Base-by-base conservation (phyloP, 2,113 vertebrate species). In the Callospermophilus lateralis region DNA sequence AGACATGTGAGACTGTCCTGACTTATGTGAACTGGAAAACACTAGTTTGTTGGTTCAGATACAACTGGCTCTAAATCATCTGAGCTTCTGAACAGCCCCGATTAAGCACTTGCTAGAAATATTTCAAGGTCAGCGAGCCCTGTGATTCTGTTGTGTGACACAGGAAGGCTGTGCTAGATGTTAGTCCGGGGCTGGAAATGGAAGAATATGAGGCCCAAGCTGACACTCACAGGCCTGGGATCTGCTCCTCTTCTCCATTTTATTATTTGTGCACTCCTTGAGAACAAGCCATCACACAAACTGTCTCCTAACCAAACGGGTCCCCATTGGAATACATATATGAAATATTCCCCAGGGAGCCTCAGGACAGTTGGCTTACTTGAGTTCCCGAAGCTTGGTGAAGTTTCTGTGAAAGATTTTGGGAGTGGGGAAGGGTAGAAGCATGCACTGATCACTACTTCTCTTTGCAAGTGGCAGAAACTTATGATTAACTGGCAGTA, bases 81-180 rank as follows among this genome's bases (percentile, higher is more conserved):
- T 45, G 83, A 61, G 61, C 90, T 97, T 96, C 92, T 96, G 93
- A 95, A 93, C n/a, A 91, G 53, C 24, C 68, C 92, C 84, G 92
- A 93, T 95, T 97, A 97, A 97, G 92, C 90, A 96, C 95, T 96
- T 88, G 88, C 90, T 90, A 81, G 96, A 97, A 97, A 95, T 95
- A 97, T 79, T 85, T 88, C 81, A 93, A 94, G 94, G 95, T 97
- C 96, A 96, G 73, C 34, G 86, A 97, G 80, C 32, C 72, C 76
- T 84, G 90, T n/a, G 90, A 84, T 87, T 92, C 86, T 51, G 30
- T 12, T 74, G 87, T 39, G 80, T 96, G 96, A 94, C 86, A 94
- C 4, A 77, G 74, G 48, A 84, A 97, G 97, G 95, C 97, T 96
- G 95, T 93, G 87, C 65, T 92, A n/a, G 78, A 72, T 37, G 51